phyloP scores from a whole-genome alignment of 2,888 invertebrate species.

The Rhagonycha fulva region DNA sequence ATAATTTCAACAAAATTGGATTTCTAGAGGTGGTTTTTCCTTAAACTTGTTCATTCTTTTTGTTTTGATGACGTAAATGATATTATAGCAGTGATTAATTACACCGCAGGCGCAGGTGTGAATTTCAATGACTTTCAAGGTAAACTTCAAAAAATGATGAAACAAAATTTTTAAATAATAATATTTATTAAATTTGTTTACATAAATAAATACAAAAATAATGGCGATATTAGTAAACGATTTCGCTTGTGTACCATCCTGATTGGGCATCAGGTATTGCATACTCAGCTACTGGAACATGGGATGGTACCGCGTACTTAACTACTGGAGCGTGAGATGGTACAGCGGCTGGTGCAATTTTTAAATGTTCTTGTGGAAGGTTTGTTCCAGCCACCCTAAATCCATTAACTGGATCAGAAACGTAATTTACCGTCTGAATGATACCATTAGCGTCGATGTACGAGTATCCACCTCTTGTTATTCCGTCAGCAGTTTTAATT shows the following conservation, averaged over 20 bases:
- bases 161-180: neutral
- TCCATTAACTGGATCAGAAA: slow-evolving; percentile 65
- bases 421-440: slow-evolving; percentile 67
- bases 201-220: neutral
- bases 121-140: neutral
- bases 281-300: neutral
- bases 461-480: slow-evolving; percentile 68
- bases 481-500: slow-evolving; percentile 63
- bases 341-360: slow-evolving; percentile 10
- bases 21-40: neutral
- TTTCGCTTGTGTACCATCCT: neutral
- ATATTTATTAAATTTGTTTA: neutral
- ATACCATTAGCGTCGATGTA: slow-evolving; percentile 71
- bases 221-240: neutral
- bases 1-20: neutral
- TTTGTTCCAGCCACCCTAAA: slow-evolving; percentile 70
- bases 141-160: neutral
- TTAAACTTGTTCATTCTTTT: neutral
- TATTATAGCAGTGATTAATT: neutral
- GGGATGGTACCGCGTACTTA: neutral
- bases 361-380: slow-evolving; percentile 56
- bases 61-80: neutral
- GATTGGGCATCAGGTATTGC: neutral
- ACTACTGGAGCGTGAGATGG: slow-evolving; percentile 16
- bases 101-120: neutral